Conservation (phyloP, 2,113 vertebrate species). For the Cyprinodon tularosa region DNA sequence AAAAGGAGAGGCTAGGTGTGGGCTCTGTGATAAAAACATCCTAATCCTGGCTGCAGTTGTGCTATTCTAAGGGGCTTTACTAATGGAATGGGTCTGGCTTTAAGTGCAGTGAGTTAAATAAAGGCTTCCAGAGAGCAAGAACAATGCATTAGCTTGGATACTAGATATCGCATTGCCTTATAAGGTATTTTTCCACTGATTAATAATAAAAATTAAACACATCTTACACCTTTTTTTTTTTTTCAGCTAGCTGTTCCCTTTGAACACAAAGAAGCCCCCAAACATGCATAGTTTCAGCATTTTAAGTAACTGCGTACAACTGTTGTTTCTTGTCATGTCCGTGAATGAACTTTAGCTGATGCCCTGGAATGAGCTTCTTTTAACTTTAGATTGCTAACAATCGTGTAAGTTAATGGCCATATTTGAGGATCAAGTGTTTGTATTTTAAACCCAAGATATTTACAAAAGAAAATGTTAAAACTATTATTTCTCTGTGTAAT, state of each 20-base stretch:
- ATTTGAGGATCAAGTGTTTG: background rate
- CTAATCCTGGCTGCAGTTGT: conserved; percentile 11
- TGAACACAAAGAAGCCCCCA: background rate
- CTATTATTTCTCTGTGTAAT: too few species aligned
- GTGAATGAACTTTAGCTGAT: background rate
- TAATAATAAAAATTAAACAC: background rate
- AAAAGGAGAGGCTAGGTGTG: conserved; percentile 30
- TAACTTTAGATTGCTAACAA: background rate
- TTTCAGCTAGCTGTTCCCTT: background rate
- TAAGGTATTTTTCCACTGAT: background rate
- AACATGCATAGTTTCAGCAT: background rate
- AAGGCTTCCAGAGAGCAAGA: conserved; percentile 30
- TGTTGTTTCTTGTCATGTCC: background rate
- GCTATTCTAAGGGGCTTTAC: conserved; percentile 60
- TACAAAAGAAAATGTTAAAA: background rate
- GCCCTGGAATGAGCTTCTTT: background rate
- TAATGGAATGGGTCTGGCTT: conserved; percentile 40
- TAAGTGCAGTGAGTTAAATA: conserved; percentile 24
- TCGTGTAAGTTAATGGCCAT: background rate
- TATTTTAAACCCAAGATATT: background rate
- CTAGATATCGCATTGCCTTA: background rate
- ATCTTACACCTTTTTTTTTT: background rate
- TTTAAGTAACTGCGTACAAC: background rate
- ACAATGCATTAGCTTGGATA: background rate
- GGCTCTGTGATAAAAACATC: conserved; percentile 32